Conservation (phyloP, 2,113 vertebrate species). For the Ciconia boyciana region DNA sequence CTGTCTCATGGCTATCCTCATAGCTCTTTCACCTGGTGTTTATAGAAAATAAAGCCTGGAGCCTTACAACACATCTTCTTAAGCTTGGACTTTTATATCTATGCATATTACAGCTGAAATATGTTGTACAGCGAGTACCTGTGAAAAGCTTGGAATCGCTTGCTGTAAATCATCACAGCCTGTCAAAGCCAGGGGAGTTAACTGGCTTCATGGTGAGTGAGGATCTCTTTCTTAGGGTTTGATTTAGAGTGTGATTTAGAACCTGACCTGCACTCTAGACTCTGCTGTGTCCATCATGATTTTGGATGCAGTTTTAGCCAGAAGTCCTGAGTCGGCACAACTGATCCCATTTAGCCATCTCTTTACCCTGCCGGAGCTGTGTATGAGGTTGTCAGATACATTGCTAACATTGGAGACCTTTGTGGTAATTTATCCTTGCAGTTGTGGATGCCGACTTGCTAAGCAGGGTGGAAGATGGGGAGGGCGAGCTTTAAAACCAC, state of each 20-base stretch:
- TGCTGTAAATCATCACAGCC: constrained; percentile 12
- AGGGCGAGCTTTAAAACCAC: background rate
- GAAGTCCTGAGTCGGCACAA: constrained; percentile 29
- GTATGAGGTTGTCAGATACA: background rate
- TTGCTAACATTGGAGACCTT: background rate
- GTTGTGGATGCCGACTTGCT: background rate
- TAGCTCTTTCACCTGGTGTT: background rate
- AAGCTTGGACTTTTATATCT: background rate
- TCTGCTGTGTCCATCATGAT: constrained; percentile 4
- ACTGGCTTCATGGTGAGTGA: background rate
- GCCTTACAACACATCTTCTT: background rate
- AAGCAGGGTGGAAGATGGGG: background rate
- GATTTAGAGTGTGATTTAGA: constrained; percentile 39
- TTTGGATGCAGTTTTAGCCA: constrained; percentile 10
- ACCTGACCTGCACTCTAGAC: background rate
- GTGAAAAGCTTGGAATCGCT: background rate
- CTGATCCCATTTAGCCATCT: background rate
- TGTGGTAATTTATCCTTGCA: constrained; percentile 1
- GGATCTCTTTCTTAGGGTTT: constrained; percentile 39
- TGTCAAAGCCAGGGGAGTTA: background rate
- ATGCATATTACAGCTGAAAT: background rate
- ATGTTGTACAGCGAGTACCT: background rate
- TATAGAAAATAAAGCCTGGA: background rate
- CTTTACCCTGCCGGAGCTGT: background rate
- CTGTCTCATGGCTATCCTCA: background rate